These are phyloP conservation scores for Pseudomyrmex concolor DNA, from an alignment of 1,140 invertebrate genomes.

Conservation along the genomic window DNA sequence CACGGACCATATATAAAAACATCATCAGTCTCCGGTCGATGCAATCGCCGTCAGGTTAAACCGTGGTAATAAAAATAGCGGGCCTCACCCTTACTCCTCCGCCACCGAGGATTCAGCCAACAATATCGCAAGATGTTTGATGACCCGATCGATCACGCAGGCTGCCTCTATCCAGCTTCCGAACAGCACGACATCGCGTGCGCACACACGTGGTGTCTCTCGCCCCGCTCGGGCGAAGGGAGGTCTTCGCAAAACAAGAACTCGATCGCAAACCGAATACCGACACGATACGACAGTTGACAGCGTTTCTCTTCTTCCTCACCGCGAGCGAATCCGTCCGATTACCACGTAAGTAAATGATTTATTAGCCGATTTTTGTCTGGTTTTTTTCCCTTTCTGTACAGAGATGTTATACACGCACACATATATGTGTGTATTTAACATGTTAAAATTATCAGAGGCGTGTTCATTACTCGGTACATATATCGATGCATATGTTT, in stretches of 20 bases:
- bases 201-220: conserved; percentile 9
- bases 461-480: neutral
- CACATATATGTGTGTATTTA: neutral
- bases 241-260: conserved; percentile 24
- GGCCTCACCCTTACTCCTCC: conserved; percentile 3
- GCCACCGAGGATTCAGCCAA: conserved; percentile 64
- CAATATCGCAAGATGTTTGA: conserved; percentile 74
- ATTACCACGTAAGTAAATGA: neutral
- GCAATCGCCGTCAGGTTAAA: conserved; percentile 71
- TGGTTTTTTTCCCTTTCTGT: neutral
- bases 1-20: conserved; percentile 59
- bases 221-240: neutral
- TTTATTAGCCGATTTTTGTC: neutral
- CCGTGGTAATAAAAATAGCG: conserved; percentile 71
- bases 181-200: conserved; percentile 38
- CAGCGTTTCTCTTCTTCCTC: neutral
- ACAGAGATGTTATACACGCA: neutral
- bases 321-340: neutral
- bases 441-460: no score
- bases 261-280: conserved; percentile 34
- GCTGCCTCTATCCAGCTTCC: conserved; percentile 57
- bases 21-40: conserved; percentile 65
- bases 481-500: neutral
- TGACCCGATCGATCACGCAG: conserved; percentile 69
- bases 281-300: conserved; percentile 22